phyloP scores from a whole-genome alignment of 2,888 invertebrate genomes.

The Dicranocentrus wangi region DNA sequence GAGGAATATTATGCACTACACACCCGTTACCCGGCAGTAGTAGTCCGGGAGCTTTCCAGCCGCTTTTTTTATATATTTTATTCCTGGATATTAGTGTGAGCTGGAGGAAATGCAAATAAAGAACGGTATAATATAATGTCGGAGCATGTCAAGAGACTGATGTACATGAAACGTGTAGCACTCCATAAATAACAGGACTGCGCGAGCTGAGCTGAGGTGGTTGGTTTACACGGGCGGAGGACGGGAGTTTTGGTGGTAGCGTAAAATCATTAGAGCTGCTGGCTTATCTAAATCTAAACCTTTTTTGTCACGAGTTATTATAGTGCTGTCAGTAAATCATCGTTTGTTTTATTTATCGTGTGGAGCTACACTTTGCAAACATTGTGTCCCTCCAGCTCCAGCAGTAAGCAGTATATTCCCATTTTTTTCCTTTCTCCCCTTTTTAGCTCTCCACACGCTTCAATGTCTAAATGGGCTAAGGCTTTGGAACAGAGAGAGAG shows the following conservation, averaged over 20 bases:
- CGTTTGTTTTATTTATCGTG: constrained; percentile 37
- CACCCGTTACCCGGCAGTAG: too few species aligned
- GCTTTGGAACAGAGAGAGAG: too few species aligned
- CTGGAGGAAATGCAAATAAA: constrained; percentile 11
- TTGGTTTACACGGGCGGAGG: too few species aligned
- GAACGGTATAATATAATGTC: background rate
- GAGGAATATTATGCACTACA: too few species aligned
- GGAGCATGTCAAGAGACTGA: constrained; percentile 10
- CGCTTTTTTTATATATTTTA: constrained; percentile 30
- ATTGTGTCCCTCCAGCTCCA: background rate
- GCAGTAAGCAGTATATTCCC: background rate
- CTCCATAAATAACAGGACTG: constrained; percentile 17
- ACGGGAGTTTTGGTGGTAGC: background rate
- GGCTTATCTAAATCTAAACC: constrained; percentile 11
- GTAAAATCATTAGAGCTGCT: constrained; percentile 22
- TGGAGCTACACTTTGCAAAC: background rate
- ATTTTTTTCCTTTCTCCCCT: too few species aligned
- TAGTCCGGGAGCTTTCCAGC: too few species aligned
- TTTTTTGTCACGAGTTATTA: constrained; percentile 33
- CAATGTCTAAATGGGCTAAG: too few species aligned
- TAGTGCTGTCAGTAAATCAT: constrained; percentile 35
- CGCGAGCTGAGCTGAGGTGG: too few species aligned
- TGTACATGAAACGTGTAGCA: constrained; percentile 32
- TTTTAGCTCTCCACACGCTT: too few species aligned
- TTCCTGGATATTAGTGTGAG: background rate